These are phyloP conservation scores for Bostrychus sinensis DNA, from an alignment of 2,113 vertebrate species.

Conservation along the genomic window DNA sequence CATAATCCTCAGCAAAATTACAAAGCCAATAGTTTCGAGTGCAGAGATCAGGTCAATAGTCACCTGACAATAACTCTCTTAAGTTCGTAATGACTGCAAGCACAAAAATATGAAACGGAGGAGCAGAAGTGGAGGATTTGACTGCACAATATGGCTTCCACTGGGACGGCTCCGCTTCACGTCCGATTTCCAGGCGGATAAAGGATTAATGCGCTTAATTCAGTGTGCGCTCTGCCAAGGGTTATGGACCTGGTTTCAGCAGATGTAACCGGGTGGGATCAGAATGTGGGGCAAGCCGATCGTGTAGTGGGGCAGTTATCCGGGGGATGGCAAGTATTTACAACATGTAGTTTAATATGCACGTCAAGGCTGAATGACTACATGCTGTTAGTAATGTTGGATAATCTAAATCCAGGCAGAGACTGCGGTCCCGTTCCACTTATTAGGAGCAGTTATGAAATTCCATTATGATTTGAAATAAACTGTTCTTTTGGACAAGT, in stretches of 20 bases:
- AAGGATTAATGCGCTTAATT: constrained; percentile 69
- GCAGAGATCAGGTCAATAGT: constrained; percentile 32
- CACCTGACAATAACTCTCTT: constrained; percentile 32
- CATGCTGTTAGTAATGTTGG: neutral
- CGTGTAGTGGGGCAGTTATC: constrained; percentile 54
- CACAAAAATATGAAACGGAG: constrained; percentile 17
- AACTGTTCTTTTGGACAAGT: no score
- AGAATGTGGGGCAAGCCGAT: constrained; percentile 65
- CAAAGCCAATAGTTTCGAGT: constrained; percentile 41
- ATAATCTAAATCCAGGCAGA: no score
- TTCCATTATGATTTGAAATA: no score
- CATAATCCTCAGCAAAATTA: constrained; percentile 55
- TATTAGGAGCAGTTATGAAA: no score
- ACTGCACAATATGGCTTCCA: constrained; percentile 39
- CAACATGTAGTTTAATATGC: neutral
- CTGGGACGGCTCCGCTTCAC: constrained; percentile 40
- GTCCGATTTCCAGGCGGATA: constrained; percentile 47
- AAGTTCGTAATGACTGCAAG: constrained; percentile 16
- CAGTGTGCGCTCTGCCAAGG: constrained; percentile 49
- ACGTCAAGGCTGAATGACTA: neutral
- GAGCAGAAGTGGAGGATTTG: constrained; percentile 36
- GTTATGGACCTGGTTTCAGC: constrained; percentile 56
- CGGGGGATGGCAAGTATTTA: constrained; percentile 18
- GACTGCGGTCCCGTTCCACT: no score
- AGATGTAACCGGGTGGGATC: constrained; percentile 61